These are phyloP conservation scores for Eumaeus atala DNA, from an alignment of 1,140 invertebrate genomes.

Conservation along the genomic window DNA sequence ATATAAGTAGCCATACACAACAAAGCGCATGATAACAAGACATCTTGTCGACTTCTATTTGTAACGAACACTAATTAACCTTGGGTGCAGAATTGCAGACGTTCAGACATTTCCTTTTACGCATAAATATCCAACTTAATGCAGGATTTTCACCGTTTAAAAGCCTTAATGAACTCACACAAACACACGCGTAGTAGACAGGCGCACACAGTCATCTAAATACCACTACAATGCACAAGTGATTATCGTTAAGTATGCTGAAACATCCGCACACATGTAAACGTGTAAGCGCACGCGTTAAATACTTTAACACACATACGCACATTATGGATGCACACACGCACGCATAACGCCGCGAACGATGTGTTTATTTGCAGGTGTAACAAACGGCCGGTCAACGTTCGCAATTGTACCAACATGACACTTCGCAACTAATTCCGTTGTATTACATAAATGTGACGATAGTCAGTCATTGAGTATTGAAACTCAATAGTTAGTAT, in stretches of 20 bases:
- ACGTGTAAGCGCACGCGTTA: slow-evolving; percentile 7
- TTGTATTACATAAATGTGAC: too few relatives aligned
- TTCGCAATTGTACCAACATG: slow-evolving; percentile 22
- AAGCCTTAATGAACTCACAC: slow-evolving; percentile 39
- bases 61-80: slow-evolving; percentile 27
- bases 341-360: slow-evolving; percentile 16
- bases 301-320: slow-evolving; percentile 23
- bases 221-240: too few relatives aligned
- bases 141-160: slow-evolving; percentile 25
- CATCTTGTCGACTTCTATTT: slow-evolving; percentile 11
- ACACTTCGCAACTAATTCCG: not conserved
- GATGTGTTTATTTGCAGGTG: slow-evolving; percentile 57
- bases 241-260: too few relatives aligned
- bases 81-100: slow-evolving; percentile 15
- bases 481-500: too few relatives aligned
- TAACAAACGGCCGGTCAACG: slow-evolving; percentile 57
- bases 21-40: slow-evolving; percentile 3
- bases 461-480: too few relatives aligned
- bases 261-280: too few relatives aligned
- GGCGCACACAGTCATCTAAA: too few relatives aligned
- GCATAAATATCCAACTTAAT: slow-evolving; percentile 28
- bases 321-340: slow-evolving; percentile 3
- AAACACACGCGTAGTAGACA: slow-evolving; percentile 25
- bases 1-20: too few relatives aligned
- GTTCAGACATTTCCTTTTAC: slow-evolving; percentile 23